These are phyloP conservation scores for Anarrhichthys ocellatus DNA, from an alignment of 2,113 vertebrate genomes.

Conservation along the genomic window DNA sequence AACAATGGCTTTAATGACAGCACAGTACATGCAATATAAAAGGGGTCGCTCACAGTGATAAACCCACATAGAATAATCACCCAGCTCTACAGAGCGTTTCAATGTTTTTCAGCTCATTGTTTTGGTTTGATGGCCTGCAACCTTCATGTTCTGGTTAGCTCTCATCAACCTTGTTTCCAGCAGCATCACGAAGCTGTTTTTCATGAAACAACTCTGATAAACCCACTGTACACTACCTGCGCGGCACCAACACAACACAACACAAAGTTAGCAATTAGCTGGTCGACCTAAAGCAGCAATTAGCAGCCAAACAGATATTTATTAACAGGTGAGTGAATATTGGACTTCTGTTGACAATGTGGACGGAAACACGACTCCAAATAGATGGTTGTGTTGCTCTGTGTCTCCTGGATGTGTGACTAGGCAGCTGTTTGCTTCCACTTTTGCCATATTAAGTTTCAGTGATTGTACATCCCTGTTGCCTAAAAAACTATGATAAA, in stretches of 20 bases:
- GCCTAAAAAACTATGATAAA: neutral
- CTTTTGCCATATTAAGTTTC: too few relatives aligned
- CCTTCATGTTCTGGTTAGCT: neutral
- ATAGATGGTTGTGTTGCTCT: too few relatives aligned
- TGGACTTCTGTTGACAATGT: too few relatives aligned
- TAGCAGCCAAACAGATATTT: too few relatives aligned
- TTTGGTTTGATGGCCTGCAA: neutral
- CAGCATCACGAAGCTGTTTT: neutral
- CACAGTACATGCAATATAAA: neutral
- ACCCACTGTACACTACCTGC: too few relatives aligned
- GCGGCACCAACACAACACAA: too few relatives aligned
- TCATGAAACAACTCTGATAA: neutral
- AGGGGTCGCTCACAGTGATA: neutral
- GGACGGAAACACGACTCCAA: too few relatives aligned
- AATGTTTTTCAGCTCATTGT: neutral
- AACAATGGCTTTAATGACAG: too few relatives aligned
- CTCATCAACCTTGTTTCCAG: neutral
- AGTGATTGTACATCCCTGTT: too few relatives aligned
- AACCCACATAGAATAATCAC: neutral
- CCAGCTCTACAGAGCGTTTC: neutral
- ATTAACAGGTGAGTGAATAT: too few relatives aligned
- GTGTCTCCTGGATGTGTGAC: neutral
- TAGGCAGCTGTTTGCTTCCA: neutral
- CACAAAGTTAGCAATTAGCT: neutral
- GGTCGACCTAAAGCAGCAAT: neutral